phyloP scores from a whole-genome alignment of 2,797 vertebrate genomes.

The Iguana delicatissima region DNA sequence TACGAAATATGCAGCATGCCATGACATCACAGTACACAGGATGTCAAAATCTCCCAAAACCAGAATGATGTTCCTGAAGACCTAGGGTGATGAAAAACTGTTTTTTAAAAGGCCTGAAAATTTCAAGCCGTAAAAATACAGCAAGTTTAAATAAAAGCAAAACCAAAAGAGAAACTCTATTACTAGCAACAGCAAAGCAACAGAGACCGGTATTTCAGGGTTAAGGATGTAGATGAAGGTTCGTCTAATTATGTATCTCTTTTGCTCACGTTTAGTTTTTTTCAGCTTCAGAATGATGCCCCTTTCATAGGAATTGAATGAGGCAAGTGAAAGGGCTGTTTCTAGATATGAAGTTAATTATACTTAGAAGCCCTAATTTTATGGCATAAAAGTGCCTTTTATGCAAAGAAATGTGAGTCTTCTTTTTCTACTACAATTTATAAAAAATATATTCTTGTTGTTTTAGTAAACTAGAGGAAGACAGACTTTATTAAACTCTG shows the following conservation, averaged over 20 bases:
- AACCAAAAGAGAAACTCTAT: background rate
- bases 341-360: background rate
- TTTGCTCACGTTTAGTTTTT: background rate
- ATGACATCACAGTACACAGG: background rate
- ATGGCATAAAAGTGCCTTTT: background rate
- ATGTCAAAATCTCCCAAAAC: background rate
- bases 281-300: background rate
- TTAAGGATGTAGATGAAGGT: background rate
- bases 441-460: background rate
- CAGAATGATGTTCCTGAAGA: background rate
- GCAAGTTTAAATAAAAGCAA: background rate
- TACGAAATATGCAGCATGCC: background rate
- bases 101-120: background rate
- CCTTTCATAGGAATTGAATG: background rate
- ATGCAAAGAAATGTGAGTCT: background rate
- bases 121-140: background rate
- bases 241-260: background rate
- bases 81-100: background rate
- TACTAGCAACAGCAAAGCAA: background rate
- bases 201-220: background rate
- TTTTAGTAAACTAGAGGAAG: conserved; percentile 39
- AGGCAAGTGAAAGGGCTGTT: background rate
- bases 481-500: conserved; percentile 37
- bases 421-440: background rate
- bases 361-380: background rate